phyloP scores from a whole-genome alignment of 2,888 invertebrate genomes.

The Amblyjoppa fuscipennis region DNA sequence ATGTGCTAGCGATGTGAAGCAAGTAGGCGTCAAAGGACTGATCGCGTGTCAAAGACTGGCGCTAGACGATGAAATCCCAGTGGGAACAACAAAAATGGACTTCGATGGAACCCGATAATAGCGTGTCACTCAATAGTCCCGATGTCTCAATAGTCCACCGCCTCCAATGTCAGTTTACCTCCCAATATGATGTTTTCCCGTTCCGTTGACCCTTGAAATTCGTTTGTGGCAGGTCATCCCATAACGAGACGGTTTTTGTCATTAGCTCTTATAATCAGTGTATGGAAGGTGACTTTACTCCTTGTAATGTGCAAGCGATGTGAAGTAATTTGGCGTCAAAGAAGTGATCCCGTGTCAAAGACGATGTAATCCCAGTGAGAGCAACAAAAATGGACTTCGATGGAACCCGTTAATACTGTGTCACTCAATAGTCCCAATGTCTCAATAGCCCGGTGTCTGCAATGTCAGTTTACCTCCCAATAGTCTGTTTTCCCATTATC shows the following conservation, averaged over 20 bases:
- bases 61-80: background rate
- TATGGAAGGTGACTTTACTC: background rate
- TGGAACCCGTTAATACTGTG: too few relatives aligned
- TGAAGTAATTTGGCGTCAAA: slow-evolving; percentile 3
- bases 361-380: background rate
- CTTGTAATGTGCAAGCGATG: background rate
- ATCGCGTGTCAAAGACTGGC: background rate
- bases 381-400: background rate
- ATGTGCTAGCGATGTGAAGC: background rate
- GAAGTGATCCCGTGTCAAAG: background rate
- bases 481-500: background rate
- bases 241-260: too few relatives aligned
- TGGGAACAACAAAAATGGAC: background rate
- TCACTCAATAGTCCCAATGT: background rate
- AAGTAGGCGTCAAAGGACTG: slow-evolving; percentile 1
- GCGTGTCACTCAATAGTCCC: background rate
- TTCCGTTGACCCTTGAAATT: background rate
- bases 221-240: too few relatives aligned
- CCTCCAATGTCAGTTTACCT: background rate
- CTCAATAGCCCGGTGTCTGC: background rate
- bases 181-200: background rate
- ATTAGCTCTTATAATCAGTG: too few relatives aligned
- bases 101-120: too few relatives aligned
- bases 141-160: background rate
- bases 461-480: background rate